Evolutionary conservation across 92 coral and sea anemone genomes (phyloP).

Genomic region (Ricordea florida): DNA sequence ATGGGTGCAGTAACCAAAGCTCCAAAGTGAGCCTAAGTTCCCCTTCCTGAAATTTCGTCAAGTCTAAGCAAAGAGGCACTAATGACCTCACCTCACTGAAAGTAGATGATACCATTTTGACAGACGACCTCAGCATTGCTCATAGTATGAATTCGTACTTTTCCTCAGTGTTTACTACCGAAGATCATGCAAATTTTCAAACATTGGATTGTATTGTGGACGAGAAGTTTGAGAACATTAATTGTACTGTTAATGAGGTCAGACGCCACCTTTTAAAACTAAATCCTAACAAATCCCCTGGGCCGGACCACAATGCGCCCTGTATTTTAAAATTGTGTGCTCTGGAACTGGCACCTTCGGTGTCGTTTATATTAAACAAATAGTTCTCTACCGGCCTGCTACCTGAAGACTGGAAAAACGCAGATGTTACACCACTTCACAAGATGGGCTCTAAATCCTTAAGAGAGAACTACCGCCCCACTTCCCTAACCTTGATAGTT

Average conservation of each 20-base stretch:
- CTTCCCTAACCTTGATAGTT: slow-evolving; percentile 43
- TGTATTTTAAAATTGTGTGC: slow-evolving; percentile 33
- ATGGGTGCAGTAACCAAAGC: background rate
- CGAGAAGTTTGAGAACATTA: slow-evolving; percentile 27
- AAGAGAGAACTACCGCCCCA: slow-evolving; percentile 62
- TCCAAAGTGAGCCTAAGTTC: background rate
- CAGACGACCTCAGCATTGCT: slow-evolving; percentile 42
- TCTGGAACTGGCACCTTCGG: slow-evolving; percentile 35
- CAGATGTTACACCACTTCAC: slow-evolving; percentile 50
- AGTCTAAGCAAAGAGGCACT: slow-evolving; percentile 44
- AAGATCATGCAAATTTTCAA: slow-evolving; percentile 40
- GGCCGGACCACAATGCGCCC: slow-evolving; percentile 52
- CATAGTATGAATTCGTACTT: slow-evolving; percentile 49
- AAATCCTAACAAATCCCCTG: slow-evolving; percentile 53
- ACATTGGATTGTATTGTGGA: slow-evolving; percentile 10
- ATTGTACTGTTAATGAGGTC: slow-evolving; percentile 42
- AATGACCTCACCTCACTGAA: slow-evolving; percentile 34
- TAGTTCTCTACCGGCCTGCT: slow-evolving; percentile 45
- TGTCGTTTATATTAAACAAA: slow-evolving; percentile 37
- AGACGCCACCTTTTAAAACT: slow-evolving; percentile 40
- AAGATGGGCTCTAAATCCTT: slow-evolving; percentile 51
- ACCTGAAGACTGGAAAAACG: slow-evolving; percentile 43
- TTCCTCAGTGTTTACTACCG: slow-evolving; percentile 40
- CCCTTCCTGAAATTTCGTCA: slow-evolving; percentile 18
- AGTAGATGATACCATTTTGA: slow-evolving; percentile 21